Evolutionary conservation across 2,888 invertebrate species (phyloP).

Genomic region (Sussaba pulchella): DNA sequence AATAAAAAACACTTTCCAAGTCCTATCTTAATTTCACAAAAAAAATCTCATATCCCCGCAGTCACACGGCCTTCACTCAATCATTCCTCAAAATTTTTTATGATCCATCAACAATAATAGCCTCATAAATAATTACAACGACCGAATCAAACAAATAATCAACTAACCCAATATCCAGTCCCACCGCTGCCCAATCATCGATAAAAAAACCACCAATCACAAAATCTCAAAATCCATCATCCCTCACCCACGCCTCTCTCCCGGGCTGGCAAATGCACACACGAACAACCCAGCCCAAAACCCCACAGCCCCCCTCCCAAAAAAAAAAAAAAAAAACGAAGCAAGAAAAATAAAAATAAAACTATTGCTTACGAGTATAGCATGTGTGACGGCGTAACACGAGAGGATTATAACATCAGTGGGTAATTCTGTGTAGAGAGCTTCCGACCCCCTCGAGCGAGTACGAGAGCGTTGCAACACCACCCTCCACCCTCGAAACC

Average conservation of each 20-base stretch:
- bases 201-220: slow-evolving; percentile 14
- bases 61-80: no score
- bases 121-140: no score
- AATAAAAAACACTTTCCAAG: not conserved
- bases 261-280: slow-evolving; percentile 78
- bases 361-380: slow-evolving; percentile 79
- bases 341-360: slow-evolving; percentile 70
- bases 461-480: slow-evolving; percentile 36
- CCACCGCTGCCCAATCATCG: no score
- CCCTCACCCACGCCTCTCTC: slow-evolving; percentile 28
- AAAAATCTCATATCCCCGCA: no score
- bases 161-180: no score
- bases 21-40: no score
- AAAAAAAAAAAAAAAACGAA: not conserved
- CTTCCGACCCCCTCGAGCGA: slow-evolving; percentile 67
- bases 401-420: slow-evolving; percentile 84
- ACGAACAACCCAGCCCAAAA: slow-evolving; percentile 69
- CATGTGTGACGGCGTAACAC: slow-evolving; percentile 83
- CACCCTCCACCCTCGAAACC: slow-evolving; percentile 63
- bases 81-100: no score
- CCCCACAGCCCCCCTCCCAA: slow-evolving; percentile 41
- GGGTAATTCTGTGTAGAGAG: slow-evolving; percentile 79
- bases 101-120: no score
- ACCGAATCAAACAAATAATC: no score
- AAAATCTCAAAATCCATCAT: slow-evolving; percentile 24